Conservation (phyloP, 2,113 vertebrate genomes). For the Sula dactylatra region DNA sequence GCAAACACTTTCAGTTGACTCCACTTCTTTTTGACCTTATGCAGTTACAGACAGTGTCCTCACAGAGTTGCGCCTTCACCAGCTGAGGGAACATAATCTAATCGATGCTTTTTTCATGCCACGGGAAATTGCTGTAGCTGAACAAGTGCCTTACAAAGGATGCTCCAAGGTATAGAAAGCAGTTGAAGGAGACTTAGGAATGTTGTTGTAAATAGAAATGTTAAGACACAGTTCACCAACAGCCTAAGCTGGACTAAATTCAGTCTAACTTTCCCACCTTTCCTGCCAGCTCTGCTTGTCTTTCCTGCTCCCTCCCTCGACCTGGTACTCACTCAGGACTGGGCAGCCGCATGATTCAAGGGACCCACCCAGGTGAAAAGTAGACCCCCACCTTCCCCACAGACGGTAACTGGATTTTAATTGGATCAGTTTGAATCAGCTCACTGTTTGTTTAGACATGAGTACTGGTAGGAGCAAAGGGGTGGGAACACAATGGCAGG, state of each 20-base stretch:
- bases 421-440: not conserved
- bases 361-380: not conserved
- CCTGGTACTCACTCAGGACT: not conserved
- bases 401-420: not conserved
- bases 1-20: not conserved
- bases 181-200: not conserved
- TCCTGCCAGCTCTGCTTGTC: not conserved
- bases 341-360: not conserved
- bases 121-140: not conserved
- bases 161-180: not conserved
- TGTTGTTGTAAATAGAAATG: not conserved
- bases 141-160: not conserved
- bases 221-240: not conserved
- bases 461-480: not conserved
- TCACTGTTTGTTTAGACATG: not conserved
- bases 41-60: not conserved
- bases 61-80: not conserved
- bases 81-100: not conserved
- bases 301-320: not conserved
- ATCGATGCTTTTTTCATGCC: not conserved
- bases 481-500: not conserved
- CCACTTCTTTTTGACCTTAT: not conserved
- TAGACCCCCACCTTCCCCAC: not conserved
- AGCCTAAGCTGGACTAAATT: not conserved
- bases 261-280: not conserved